These are phyloP conservation scores for Homalodisca vitripennis DNA, from an alignment of 1,140 invertebrate genomes.

Conservation along the genomic window DNA sequence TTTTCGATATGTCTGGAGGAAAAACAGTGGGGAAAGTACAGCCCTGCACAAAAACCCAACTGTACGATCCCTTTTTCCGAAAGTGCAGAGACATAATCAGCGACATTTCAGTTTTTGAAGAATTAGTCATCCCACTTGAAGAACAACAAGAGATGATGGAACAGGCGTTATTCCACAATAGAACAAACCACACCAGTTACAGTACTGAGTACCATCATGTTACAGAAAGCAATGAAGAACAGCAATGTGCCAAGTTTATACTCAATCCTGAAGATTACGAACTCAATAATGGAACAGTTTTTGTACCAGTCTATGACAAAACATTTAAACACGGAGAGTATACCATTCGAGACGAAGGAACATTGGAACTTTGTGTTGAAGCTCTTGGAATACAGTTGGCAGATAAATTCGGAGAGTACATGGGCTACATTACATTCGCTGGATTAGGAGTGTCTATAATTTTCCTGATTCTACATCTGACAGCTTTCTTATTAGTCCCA, in stretches of 20 bases:
- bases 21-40: constrained; percentile 47
- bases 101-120: constrained; percentile 35
- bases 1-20: constrained; percentile 51
- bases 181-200: constrained; percentile 19
- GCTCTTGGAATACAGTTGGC: constrained; percentile 43
- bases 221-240: constrained; percentile 29
- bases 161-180: background rate
- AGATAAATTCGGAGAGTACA: constrained; percentile 49
- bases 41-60: constrained; percentile 44
- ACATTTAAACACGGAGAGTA: constrained; percentile 43
- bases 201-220: constrained; percentile 27
- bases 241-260: constrained; percentile 49
- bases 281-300: constrained; percentile 47
- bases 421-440: constrained; percentile 51
- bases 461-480: constrained; percentile 52
- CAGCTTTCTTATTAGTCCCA: constrained; percentile 50
- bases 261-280: constrained; percentile 49
- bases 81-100: constrained; percentile 50
- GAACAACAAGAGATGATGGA: constrained; percentile 36
- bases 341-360: constrained; percentile 35
- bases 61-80: constrained; percentile 56
- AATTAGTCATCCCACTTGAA: constrained; percentile 22
- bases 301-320: constrained; percentile 47
- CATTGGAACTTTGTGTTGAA: constrained; percentile 36
- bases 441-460: constrained; percentile 52